These are phyloP conservation scores for Puma concolor DNA, from an alignment of 2,113 vertebrate species.

Conservation along the genomic window DNA sequence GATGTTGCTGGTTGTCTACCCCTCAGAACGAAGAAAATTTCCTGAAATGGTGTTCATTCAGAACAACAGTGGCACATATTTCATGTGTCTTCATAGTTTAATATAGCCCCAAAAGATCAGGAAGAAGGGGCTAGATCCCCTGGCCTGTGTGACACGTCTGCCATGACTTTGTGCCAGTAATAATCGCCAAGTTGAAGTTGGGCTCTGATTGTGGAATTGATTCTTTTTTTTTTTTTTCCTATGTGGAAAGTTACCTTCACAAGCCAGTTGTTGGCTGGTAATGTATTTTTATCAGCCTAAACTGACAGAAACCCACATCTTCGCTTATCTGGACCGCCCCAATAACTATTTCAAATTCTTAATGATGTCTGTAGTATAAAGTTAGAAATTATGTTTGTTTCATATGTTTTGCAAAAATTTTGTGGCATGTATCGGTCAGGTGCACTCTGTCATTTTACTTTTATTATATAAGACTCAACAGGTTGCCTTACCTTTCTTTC, in stretches of 20 bases:
- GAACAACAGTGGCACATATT: not conserved
- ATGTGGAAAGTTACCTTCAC: constrained; percentile 46
- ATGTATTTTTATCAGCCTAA: constrained; percentile 42
- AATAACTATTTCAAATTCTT: not conserved
- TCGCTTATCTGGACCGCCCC: constrained; percentile 29
- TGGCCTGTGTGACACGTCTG: not conserved
- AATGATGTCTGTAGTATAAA: constrained; percentile 5
- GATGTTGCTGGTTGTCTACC: not conserved
- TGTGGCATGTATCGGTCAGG: not conserved
- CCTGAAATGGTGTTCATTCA: not conserved
- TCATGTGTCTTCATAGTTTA: not conserved
- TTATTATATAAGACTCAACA: constrained; percentile 2
- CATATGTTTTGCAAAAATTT: not conserved
- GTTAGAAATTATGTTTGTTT: constrained; percentile 26
- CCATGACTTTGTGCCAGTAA: not conserved
- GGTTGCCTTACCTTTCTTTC: not conserved
- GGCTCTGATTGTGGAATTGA: constrained; percentile 63
- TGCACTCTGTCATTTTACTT: constrained; percentile 40
- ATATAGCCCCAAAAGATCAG: not conserved
- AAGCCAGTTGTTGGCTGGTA: constrained; percentile 37
- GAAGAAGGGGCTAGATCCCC: not conserved
- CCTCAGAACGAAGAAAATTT: not conserved
- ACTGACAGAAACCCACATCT: not conserved
- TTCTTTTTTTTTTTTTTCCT: not conserved
- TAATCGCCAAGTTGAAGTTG: constrained; percentile 39